Percentiles rank a stretch among this genome's conserved stretches.
These are phyloP conservation scores for Lasioglossum zephyrum DNA, from an alignment of 2,888 invertebrate genomes.

Conservation along the genomic window DNA sequence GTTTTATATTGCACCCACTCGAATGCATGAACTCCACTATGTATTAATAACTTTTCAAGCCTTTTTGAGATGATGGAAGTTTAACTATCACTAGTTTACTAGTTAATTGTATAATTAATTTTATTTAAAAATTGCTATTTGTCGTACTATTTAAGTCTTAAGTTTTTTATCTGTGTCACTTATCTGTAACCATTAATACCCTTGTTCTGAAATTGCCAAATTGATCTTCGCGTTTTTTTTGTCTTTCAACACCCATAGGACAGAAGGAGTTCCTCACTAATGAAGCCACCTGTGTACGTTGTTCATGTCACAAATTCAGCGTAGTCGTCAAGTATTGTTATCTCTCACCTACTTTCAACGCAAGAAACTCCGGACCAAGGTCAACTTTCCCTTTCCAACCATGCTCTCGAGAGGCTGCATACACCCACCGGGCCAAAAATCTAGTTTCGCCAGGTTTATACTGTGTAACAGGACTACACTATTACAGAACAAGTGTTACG, in stretches of 20 bases:
- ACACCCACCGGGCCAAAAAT: not conserved
- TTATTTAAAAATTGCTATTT: no score
- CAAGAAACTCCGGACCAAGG: constrained; percentile 23
- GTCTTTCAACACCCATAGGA: not conserved
- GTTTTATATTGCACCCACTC: no score
- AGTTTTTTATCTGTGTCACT: no score
- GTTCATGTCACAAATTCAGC: not conserved
- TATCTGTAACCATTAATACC: not conserved
- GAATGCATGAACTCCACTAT: no score
- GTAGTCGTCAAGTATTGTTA: constrained; percentile 38
- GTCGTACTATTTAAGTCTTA: no score
- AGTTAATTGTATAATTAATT: no score
- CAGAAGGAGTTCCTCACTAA: not conserved
- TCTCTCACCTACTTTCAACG: constrained; percentile 44
- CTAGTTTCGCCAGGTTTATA: not conserved
- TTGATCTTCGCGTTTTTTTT: not conserved
- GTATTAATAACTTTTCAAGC: no score
- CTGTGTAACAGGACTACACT: not conserved
- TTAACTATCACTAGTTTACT: no score
- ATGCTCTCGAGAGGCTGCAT: not conserved
- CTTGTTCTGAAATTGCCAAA: not conserved
- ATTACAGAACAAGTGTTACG: not conserved
- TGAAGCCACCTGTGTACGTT: not conserved
- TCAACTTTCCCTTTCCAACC: not conserved
- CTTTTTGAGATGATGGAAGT: no score